phyloP scores from a whole-genome alignment of 2,888 invertebrate species.

The Cecidostiba fungosa region DNA sequence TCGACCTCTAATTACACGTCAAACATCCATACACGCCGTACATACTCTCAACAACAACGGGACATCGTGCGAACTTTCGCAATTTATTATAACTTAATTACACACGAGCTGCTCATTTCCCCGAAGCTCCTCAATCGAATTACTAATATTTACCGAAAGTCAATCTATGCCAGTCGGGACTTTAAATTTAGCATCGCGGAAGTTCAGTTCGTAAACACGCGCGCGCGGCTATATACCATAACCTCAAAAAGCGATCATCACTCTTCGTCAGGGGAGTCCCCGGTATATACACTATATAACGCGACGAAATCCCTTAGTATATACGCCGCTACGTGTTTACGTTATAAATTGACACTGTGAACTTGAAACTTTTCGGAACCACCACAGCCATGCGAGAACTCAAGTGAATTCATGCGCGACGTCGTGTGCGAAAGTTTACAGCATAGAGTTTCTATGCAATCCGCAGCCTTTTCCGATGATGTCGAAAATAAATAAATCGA shows the following conservation, averaged over 20 bases:
- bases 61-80: neutral
- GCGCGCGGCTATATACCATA: neutral
- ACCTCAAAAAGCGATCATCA: conserved; percentile 44
- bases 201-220: conserved; percentile 39
- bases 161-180: conserved; percentile 14
- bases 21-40: neutral
- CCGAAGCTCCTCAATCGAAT: conserved; percentile 20
- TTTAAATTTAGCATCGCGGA: conserved; percentile 13
- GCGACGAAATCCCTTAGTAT: neutral
- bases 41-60: neutral
- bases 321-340: conserved; percentile 36
- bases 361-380: conserved; percentile 48
- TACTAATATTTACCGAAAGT: conserved; percentile 33
- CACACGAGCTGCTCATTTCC: neutral
- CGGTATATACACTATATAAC: neutral
- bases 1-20: conserved; percentile 2
- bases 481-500: too few relatives aligned
- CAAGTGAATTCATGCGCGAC: neutral
- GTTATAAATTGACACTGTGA: conserved; percentile 52
- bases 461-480: too few relatives aligned
- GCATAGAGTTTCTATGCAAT: too few relatives aligned
- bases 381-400: neutral
- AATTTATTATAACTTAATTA: conserved; percentile 6
- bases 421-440: neutral
- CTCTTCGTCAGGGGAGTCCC: conserved; percentile 47